phyloP scores from a whole-genome alignment of 1,140 invertebrate genomes.

The Bombyx mori region ASM3026992v2 NC_085119.1:3022001-3022500 shows the following conservation, averaged over 20 bases:
- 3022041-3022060: conserved; percentile 12
- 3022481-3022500: no score
- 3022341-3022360: not conserved
- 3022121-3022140: conserved; percentile 39
- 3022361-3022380: no score
- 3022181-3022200: conserved; percentile 3
- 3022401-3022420: no score
- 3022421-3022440: no score
- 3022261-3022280: not conserved
- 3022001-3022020: not conserved
- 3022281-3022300: conserved; percentile 4
- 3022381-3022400: no score
- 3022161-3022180: conserved; percentile 1
- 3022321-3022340: conserved; percentile 48
- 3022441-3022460: no score
- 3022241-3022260: conserved; percentile 28
- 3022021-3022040: not conserved
- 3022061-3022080: conserved; percentile 29
- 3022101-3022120: conserved; percentile 40
- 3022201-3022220: conserved; percentile 10
- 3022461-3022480: no score
- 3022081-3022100: conserved; percentile 28
- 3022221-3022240: conserved; percentile 36
- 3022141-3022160: conserved; percentile 20
- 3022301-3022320: conserved; percentile 53